Base-by-base conservation (phyloP, 2,888 invertebrate genomes). In the Drosophila borealis region DNA sequence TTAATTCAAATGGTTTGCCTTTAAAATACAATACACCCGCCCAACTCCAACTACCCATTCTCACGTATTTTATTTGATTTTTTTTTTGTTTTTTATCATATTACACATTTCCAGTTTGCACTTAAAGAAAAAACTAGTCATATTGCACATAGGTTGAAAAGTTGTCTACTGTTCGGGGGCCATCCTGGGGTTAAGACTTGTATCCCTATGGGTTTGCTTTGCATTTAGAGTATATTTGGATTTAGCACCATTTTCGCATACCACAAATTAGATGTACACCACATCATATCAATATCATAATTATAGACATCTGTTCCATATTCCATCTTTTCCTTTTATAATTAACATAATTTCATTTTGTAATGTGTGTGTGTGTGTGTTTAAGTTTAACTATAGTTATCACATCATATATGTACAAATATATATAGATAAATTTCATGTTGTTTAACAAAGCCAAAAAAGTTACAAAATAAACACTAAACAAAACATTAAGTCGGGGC, bases 61-160 rank as follows among this genome's bases (percentile, higher is more conserved):
- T 29, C 29, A 8, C 29, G 29, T 29, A 29, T 9, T 8, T 9
- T 36, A 9, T 21, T n/a, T 36, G 1, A 34, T 61, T 44, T 19
- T 29, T 21, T 25, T 46, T 19, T 29, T 10, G 45, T 55, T 44
- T 4, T 36, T 17, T 17, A 11, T 9, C 14, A 41, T 33, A 29
- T 19, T 54, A 17, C 33, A 49, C 33, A 41, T 70, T 62, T 54
- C 29, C 56, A 57, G 50, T 49, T 48, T 55, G 55, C 67, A 57
- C 86, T 79, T 80, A 88, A 88, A 80, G 70, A 77, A 89, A 85
- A 84, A 93, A 92, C 92, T 93, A 92, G 92, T 91, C 89, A 91
- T 92, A 92, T 92, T 92, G 92, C 92, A 92, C 92, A 92, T 81
- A 88, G 90, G 91, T 91, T 81, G 63, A 76, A 80, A 78, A 74